Evolutionary conservation across 2,888 invertebrate species (phyloP).

Genomic region (Pardosa pseudoannulata): DNA sequence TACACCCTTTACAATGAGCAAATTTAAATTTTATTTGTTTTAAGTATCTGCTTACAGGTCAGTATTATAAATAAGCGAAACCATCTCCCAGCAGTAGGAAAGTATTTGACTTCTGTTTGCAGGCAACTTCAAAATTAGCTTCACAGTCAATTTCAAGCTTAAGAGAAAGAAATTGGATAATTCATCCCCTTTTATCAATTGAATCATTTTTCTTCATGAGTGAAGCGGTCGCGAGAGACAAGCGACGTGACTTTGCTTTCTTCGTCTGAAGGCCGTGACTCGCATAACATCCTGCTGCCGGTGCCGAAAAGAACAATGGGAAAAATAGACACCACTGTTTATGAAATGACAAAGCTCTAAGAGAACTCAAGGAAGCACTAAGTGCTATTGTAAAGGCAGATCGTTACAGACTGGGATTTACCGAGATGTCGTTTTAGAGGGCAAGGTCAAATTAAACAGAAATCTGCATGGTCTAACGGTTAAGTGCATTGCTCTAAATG

Average conservation of each 20-base stretch:
- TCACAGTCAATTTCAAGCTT: too few species aligned
- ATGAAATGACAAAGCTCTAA: slow-evolving; percentile 23
- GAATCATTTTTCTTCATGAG: slow-evolving; percentile 10
- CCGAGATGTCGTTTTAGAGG: not conserved
- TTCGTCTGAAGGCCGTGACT: slow-evolving; percentile 44
- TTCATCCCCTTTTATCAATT: not conserved
- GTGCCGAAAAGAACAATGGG: slow-evolving; percentile 43
- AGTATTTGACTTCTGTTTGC: too few species aligned
- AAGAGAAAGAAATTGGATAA: not conserved
- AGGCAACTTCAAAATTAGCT: too few species aligned
- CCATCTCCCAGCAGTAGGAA: too few species aligned
- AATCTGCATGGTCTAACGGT: slow-evolving; percentile 4
- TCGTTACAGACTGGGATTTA: slow-evolving; percentile 3
- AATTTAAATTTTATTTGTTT: too few species aligned
- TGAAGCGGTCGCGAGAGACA: not conserved
- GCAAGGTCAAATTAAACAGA: slow-evolving; percentile 31
- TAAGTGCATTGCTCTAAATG: not conserved
- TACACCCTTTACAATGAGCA: too few species aligned
- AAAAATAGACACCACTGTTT: slow-evolving; percentile 40
- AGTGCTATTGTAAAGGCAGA: slow-evolving; percentile 20
- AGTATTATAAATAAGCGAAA: too few species aligned
- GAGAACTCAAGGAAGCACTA: slow-evolving; percentile 21
- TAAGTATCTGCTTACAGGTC: too few species aligned
- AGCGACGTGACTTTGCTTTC: slow-evolving; percentile 36
- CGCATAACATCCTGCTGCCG: slow-evolving; percentile 43